Evolutionary conservation across 1,140 invertebrate species (phyloP), one percentile per base, ranked within the genome.

Genomic region (Anastatus disparis): DNA sequence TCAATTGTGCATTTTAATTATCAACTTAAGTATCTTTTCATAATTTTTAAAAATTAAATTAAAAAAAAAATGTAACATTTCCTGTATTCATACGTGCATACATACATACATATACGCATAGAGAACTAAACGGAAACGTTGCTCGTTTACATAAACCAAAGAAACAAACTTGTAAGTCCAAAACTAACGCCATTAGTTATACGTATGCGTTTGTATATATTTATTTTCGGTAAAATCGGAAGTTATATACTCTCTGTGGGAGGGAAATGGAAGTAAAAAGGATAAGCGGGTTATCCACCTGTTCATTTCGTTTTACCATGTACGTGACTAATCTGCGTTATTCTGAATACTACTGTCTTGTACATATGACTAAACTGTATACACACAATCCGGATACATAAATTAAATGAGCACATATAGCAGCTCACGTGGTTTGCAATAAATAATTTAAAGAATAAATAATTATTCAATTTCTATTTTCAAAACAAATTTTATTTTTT

Each of bases 291-390:
- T n/a, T 56, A 35, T 70, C 40, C 59, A 70, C 59, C 68, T 70
- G 59, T 63, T 62, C 50, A 22, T 53, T 63, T 46, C 38, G 42
- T 70, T 70, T 56, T 38, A n/a, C 46, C 22, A 24, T 38, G n/a
- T 62, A 63, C 68, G 59, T 63, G 59, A 63, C 68, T 70, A 70
- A 70, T 70, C 58, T 63, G 59, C 56, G 48, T 63, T 63, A 63
- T 46, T 70, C 20, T 4, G 12, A 70, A 44, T 53, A 31, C 15
- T n/a, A n/a, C n/a, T n/a, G n/a, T n/a, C 44, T 52, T 42, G 58
- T 22, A 46, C 20, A 26, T 26, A 42, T 35, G 24, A 53, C 15
- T 35, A 12, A 17, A 15, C 24, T 29, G 17, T 0, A 22, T 15
- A 9, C 4, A 3, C 22, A n/a, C 31, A 53, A 31, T 62, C 35